Percentiles rank a stretch among this genome's conserved stretches.
These are phyloP conservation scores for Prietella phreatophila DNA, from an alignment of 2,113 vertebrate species.

Conservation along the genomic window DNA sequence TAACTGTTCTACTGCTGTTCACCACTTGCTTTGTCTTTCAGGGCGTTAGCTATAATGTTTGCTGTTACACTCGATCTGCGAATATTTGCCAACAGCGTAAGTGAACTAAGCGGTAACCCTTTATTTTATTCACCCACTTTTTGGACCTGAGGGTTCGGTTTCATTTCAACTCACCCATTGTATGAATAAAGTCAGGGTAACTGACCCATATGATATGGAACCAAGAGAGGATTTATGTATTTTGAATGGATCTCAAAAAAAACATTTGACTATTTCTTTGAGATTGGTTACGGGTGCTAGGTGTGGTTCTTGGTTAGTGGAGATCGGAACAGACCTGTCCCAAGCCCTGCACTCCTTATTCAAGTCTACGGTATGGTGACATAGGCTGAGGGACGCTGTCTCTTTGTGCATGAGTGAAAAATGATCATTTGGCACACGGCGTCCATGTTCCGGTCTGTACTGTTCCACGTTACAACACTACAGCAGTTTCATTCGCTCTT, in stretches of 20 bases:
- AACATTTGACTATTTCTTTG: neutral
- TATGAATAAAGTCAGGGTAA: too few species aligned
- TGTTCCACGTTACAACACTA: neutral
- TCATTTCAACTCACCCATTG: too few species aligned
- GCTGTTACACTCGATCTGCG: conserved; percentile 90
- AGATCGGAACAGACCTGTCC: neutral
- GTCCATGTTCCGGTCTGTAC: too few species aligned
- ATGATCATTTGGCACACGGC: neutral
- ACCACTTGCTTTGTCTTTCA: conserved; percentile 56
- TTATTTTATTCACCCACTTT: neutral
- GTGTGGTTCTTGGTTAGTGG: neutral
- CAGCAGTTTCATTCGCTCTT: neutral
- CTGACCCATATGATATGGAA: too few species aligned
- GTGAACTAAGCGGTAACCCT: conserved; percentile 50
- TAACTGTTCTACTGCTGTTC: conserved; percentile 8
- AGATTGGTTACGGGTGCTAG: neutral
- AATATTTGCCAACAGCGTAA: conserved; percentile 94
- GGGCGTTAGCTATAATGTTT: conserved; percentile 94
- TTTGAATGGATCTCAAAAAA: neutral
- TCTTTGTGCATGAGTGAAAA: neutral
- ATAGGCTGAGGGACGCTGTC: too few species aligned
- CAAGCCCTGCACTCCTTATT: neutral
- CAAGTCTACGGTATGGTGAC: too few species aligned
- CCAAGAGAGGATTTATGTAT: neutral
- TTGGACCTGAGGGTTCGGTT: too few species aligned